Percentiles rank a stretch among this genome's conserved stretches.
Conservation (phyloP, 2,113 vertebrate species). For the Sinocyclocheilus maitianheensis region DNA sequence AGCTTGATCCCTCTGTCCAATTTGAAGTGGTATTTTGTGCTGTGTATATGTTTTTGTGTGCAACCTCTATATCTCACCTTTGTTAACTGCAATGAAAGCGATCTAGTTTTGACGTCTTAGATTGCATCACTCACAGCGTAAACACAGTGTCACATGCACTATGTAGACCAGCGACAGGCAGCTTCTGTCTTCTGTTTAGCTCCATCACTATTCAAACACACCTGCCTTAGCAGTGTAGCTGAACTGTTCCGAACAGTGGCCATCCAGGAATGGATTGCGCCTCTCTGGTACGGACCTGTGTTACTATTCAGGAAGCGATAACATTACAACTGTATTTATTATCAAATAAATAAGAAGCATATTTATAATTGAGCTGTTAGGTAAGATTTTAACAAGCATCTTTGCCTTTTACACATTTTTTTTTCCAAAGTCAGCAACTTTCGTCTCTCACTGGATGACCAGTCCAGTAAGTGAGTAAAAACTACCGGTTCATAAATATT, state of each 20-base stretch:
- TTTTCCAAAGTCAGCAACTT: neutral
- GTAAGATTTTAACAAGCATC: neutral
- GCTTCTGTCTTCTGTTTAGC: neutral
- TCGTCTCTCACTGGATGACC: neutral
- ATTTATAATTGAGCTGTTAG: too few species aligned
- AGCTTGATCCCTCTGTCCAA: neutral
- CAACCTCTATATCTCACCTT: neutral
- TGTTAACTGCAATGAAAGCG: neutral
- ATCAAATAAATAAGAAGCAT: too few species aligned
- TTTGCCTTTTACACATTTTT: too few species aligned
- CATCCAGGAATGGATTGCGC: too few species aligned
- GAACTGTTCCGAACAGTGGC: too few species aligned
- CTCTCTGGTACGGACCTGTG: too few species aligned
- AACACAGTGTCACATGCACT: neutral
- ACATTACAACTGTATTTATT: too few species aligned
- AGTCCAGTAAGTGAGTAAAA: neutral
- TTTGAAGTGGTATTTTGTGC: neutral
- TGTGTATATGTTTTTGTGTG: neutral
- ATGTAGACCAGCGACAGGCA: neutral
- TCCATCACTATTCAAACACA: neutral
- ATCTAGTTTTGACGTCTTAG: neutral
- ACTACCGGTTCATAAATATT: conserved; percentile 27
- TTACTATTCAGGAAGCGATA: too few species aligned
- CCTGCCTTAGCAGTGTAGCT: neutral
- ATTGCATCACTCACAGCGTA: neutral